Percentiles rank a stretch among this genome's conserved stretches.
These are phyloP conservation scores for Coronaproctus castanopsis DNA, from an alignment of 2,888 invertebrate genomes.

Conservation along the genomic window DNA sequence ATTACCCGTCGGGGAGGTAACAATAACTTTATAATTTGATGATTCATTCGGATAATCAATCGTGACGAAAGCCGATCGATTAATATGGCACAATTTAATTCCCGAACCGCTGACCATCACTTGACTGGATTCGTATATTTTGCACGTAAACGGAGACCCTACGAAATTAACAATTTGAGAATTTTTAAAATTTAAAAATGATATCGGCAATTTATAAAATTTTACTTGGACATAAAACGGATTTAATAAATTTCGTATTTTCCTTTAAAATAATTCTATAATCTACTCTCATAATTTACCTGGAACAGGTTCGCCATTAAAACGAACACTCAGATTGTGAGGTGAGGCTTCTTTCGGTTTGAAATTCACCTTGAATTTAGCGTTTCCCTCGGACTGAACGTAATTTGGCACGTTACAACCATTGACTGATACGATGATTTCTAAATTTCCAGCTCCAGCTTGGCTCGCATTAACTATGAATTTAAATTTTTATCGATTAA, in stretches of 20 bases:
- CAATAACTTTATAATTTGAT: conserved; percentile 21
- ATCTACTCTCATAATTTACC: conserved; percentile 31
- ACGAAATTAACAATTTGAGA: conserved; percentile 26
- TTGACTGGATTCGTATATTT: conserved; percentile 47
- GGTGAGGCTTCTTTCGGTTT: conserved; percentile 84
- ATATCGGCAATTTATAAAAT: background rate
- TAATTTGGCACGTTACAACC: conserved; percentile 95
- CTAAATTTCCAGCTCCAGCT: conserved; percentile 81
- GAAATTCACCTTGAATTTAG: conserved; percentile 82
- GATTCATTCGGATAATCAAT: conserved; percentile 30
- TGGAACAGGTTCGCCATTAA: conserved; percentile 44
- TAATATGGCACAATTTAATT: conserved; percentile 46
- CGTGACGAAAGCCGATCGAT: conserved; percentile 37
- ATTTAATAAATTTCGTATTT: background rate
- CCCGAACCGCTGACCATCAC: conserved; percentile 43
- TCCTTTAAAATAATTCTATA: background rate
- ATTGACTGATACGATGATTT: conserved; percentile 90
- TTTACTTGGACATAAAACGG: background rate
- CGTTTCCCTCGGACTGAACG: conserved; percentile 92
- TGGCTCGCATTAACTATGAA: conserved; percentile 34
- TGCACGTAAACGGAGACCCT: conserved; percentile 87
- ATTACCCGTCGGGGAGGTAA: conserved; percentile 20
- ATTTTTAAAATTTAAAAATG: too few species aligned
- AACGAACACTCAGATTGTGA: conserved; percentile 75
- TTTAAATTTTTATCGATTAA: too few species aligned